phyloP scores from a whole-genome alignment of 2,113 vertebrate genomes.

The Pimephales promelas region DNA sequence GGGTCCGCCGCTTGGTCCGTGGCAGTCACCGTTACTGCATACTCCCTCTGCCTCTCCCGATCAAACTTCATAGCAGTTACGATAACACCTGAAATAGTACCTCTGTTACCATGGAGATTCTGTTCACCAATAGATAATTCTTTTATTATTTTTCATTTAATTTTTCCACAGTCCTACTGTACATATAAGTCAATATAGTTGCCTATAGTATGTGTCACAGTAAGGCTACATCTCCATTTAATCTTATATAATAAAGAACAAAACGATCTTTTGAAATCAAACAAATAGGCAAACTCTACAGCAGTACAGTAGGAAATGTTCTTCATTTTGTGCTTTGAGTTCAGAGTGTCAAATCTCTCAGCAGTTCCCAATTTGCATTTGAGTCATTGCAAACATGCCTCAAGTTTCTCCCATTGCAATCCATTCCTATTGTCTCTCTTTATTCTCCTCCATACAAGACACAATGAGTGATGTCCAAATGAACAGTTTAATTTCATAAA shows the following conservation, averaged over 20 bases:
- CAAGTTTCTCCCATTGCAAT: constrained; percentile 14
- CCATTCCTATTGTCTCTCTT: constrained; percentile 7
- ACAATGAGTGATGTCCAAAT: constrained; percentile 47
- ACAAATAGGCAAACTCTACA: background rate
- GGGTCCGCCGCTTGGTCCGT: constrained; percentile 87
- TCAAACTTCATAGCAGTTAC: constrained; percentile 85
- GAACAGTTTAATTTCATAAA: constrained; percentile 50
- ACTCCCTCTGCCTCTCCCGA: constrained; percentile 86
- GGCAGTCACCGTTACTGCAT: constrained; percentile 85
- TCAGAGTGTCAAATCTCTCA: background rate
- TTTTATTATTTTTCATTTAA: no score
- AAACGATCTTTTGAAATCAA: background rate
- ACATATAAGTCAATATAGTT: no score
- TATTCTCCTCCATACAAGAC: constrained; percentile 28
- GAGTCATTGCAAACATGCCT: constrained; percentile 9
- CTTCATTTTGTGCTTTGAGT: background rate
- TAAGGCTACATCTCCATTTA: background rate
- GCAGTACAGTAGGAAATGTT: background rate
- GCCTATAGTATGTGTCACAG: background rate
- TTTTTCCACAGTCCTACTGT: background rate
- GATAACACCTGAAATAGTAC: constrained; percentile 75
- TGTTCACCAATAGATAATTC: background rate
- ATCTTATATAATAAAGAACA: background rate
- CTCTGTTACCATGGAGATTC: background rate
- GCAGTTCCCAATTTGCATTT: background rate